Evolutionary conservation across 2,113 vertebrate species (phyloP), one percentile per base, ranked within the genome.

Genomic region (Puntigrus tetrazona): DNA sequence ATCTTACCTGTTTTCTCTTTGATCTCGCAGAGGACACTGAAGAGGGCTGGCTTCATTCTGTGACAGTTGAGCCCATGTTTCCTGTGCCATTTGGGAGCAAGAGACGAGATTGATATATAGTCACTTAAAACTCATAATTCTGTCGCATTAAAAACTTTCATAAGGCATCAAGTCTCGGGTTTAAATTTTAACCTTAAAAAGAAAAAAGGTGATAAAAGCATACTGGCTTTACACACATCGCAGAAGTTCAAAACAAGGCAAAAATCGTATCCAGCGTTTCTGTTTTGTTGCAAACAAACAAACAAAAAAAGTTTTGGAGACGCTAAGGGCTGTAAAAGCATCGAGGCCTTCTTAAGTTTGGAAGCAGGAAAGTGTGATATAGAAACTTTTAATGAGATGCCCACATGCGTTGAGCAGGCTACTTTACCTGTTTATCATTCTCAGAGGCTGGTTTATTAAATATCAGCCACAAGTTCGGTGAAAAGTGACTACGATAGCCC

Each of bases 1-100:
- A 70, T 92, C 96, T 96, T 97, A 98, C 97, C 97, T 97, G 97
- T 99, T 96, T 99, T 99, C 93, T 99, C 97, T 95, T 99, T 99
- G 94, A 99, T 99, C 94, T 98, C 97, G 91, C 97, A 99, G 91
- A 99, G 95, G 91, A 99, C 97, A 89, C 97, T 98, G 96, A 99
- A 99, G 95, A 99, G 96, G 86, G 97, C 97, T 80, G 97, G 97
- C 93, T 98, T 98, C 97, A 99, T 99, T 92, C 97, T 95, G 95
- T 98, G 97, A 94, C 97, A 99, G 95, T 99, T 98, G 91, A 99
- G 94, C 91, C 97, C 97, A 93, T 98, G 97, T 92, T 99, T 99
- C 95, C 97, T 98, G 95, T 93, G 95, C 93, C 92, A 94, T 93
- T 95, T 92, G 92, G 87, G 94, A 92, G 92, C 81, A 94, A 94